These are phyloP conservation scores for Mus spretus DNA, from an alignment of 2,797 vertebrate genomes.

Conservation along the genomic window DNA sequence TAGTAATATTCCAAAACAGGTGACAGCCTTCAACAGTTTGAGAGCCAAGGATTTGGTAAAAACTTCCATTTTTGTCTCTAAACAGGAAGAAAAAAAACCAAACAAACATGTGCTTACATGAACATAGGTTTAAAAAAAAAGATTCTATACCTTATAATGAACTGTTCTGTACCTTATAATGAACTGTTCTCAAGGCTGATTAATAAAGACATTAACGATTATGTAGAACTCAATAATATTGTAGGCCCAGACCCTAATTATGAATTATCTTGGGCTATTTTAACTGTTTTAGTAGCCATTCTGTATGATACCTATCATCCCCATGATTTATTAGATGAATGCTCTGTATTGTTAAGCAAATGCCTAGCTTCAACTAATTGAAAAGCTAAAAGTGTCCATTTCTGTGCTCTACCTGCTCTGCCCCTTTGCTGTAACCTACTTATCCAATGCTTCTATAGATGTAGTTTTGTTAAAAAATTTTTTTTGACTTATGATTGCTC, in stretches of 20 bases:
- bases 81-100: not conserved
- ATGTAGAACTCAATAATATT: not conserved
- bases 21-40: not conserved
- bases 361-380: not conserved
- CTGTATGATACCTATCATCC: not conserved
- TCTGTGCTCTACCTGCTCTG: not conserved
- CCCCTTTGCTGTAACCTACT: not conserved
- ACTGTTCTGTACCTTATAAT: not conserved
- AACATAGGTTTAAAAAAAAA: not conserved
- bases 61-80: not conserved
- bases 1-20: not conserved
- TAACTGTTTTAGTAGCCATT: not conserved
- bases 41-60: not conserved
- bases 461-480: not conserved
- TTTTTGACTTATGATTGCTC: not conserved
- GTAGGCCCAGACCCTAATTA: not conserved
- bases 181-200: not conserved
- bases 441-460: not conserved
- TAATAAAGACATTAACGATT: not conserved
- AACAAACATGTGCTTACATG: not conserved
- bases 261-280: not conserved
- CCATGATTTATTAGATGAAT: not conserved
- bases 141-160: not conserved
- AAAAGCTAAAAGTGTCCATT: not conserved
- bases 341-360: not conserved